Percentiles rank a stretch among this genome's conserved stretches.
Evolutionary conservation across 2,888 invertebrate species (phyloP).

Genomic region (Drosophila ustulata): DNA sequence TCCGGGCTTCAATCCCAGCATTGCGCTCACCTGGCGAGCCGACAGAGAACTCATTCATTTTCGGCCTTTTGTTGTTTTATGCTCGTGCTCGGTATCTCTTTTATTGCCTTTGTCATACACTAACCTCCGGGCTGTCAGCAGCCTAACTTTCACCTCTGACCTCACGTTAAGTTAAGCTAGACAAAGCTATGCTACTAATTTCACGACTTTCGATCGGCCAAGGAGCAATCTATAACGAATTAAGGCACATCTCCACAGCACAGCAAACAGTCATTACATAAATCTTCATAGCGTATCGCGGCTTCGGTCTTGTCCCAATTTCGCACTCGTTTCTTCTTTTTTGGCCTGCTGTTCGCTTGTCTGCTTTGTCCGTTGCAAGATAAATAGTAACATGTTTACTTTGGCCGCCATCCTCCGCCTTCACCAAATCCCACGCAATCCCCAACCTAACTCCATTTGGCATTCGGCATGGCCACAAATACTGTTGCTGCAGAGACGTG

Average conservation of each 20-base stretch:
- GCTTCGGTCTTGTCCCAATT: slow-evolving; percentile 7
- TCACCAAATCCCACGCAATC: slow-evolving; percentile 1
- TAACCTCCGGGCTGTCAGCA: slow-evolving; percentile 10
- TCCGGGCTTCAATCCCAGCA: slow-evolving; percentile 13
- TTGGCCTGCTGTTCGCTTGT: slow-evolving; percentile 22
- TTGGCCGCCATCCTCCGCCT: slow-evolving; percentile 5
- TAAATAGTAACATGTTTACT: slow-evolving; percentile 73
- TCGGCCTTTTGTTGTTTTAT: slow-evolving; percentile 67
- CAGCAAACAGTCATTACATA: not conserved
- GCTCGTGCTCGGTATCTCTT: slow-evolving; percentile 57
- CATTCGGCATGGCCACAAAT: slow-evolving; percentile 20
- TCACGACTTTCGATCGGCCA: not conserved
- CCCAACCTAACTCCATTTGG: not conserved
- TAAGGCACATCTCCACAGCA: not conserved
- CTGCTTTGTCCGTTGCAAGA: slow-evolving; percentile 61
- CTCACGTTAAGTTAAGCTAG: slow-evolving; percentile 6
- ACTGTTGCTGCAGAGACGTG: slow-evolving; percentile 40
- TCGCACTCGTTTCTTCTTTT: slow-evolving; percentile 12
- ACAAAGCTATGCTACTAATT: slow-evolving; percentile 3
- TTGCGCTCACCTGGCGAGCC: slow-evolving; percentile 19
- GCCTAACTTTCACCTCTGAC: not conserved
- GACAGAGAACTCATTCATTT: slow-evolving; percentile 60
- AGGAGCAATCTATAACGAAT: not conserved
- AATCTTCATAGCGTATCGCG: slow-evolving; percentile 6
- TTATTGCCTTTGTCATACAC: slow-evolving; percentile 66